Evolutionary conservation across 1,140 invertebrate species (phyloP).

Genomic region (Prorops nasuta): DNA sequence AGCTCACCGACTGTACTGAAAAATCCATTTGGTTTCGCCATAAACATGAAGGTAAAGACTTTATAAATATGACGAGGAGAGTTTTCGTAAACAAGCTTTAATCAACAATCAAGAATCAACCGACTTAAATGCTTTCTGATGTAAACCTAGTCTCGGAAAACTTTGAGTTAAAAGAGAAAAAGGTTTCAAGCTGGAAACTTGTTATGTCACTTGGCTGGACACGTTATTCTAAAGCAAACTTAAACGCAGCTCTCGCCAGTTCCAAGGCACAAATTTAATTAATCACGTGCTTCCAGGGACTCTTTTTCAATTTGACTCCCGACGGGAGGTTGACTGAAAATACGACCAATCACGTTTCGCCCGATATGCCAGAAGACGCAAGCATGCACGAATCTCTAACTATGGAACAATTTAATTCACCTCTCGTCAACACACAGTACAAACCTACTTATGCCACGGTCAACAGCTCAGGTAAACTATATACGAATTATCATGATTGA

Average conservation of each 20-base stretch:
- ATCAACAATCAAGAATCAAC: no score
- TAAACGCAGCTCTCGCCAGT: no score
- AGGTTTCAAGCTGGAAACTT: no score
- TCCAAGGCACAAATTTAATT: no score
- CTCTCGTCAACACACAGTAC: constrained; percentile 54
- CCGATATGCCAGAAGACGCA: constrained; percentile 44
- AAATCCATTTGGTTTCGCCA: constrained; percentile 66
- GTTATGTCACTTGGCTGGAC: no score
- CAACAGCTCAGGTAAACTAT: constrained; percentile 37
- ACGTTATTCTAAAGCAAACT: no score
- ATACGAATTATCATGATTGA: no score
- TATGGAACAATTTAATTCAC: constrained; percentile 59
- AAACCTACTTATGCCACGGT: constrained; percentile 53
- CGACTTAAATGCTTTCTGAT: no score
- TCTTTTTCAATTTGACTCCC: constrained; percentile 63
- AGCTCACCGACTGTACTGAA: constrained; percentile 63
- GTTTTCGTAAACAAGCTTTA: no score
- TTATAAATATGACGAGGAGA: constrained; percentile 19
- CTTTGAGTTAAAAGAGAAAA: no score
- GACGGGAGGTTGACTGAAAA: constrained; percentile 51
- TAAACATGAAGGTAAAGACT: constrained; percentile 67
- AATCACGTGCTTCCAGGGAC: no score
- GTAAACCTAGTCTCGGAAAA: no score
- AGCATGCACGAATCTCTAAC: constrained; percentile 52
- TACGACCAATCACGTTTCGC: constrained; percentile 47